Evolutionary conservation across 2,888 invertebrate species (phyloP), one percentile per base, ranked within the genome.

Genomic region (Microdon myrmicae): DNA sequence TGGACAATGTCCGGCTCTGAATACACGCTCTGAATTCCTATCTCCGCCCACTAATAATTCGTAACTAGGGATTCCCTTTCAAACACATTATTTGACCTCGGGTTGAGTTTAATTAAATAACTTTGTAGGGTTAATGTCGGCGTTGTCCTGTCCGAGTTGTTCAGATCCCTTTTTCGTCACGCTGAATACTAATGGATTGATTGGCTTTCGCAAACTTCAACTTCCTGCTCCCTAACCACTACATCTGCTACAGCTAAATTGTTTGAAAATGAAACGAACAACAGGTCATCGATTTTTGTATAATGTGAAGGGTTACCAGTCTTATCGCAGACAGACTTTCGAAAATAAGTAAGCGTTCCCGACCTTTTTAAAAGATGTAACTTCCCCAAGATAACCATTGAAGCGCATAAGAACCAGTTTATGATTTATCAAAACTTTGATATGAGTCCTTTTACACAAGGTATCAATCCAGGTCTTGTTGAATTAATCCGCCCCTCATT

Each of bases 51-150:
- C 9, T 13, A 23, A 22, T 22, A 20, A 26, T 32, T 17, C 19
- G 35, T 45, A 35, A 45, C 35, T 47, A 43, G n/a, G n/a, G n/a
- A 64, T 64, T 58, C 53, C 43, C 51, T 51, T 53, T 48, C 22
- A 20, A 64, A 58, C 56, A 56, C 51, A 64, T 64, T 64, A 56
- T 51, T 39, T 56, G 51, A 51, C 56, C 61, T 51, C 28, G 56
- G 64, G 64, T 64, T 45, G 56, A 51, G 37, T 58, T 56, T 64
- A 56, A 56, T 64, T 58, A 56, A 64, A 56, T 56, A 51, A 56
- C 41, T 51, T 64, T 56, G 51, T 58, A 56, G 49, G 64, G 56
- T 51, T 44, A 32, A 43, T 49, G 38, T 14, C 37, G 25, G 23
- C 34, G 39, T 19, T 34, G 25, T n/a, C n/a, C 37, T 48, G 48